Conservation (phyloP, 1,140 invertebrate genomes). For the Drosophila sp. region DNA sequence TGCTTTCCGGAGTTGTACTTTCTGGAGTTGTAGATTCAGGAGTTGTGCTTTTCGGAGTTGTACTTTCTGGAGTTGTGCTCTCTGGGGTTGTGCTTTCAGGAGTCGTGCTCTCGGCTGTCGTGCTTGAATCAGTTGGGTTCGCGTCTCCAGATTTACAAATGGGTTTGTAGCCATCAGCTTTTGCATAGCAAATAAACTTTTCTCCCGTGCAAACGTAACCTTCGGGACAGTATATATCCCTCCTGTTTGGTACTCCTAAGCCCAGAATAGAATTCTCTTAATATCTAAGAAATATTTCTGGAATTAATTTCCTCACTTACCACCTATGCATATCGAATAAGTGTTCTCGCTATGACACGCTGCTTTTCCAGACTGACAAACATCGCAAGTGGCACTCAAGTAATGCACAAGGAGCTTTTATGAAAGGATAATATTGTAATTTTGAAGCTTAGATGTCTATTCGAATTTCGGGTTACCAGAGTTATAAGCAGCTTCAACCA, state of each 20-base stretch:
- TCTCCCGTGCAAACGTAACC: constrained; percentile 53
- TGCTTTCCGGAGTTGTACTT: background rate
- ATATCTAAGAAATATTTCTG: background rate
- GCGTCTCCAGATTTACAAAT: background rate
- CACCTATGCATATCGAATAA: constrained; percentile 54
- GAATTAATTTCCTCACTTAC: constrained; percentile 15
- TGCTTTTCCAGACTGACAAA: constrained; percentile 47
- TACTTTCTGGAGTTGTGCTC: background rate
- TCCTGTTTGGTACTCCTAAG: constrained; percentile 10
- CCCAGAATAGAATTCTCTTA: background rate
- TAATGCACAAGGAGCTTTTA: constrained; percentile 10
- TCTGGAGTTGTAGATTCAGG: background rate
- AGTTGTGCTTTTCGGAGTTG: background rate
- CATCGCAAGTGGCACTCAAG: constrained; percentile 45
- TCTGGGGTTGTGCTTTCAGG: background rate
- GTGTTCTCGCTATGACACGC: constrained; percentile 60
- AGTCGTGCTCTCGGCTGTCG: background rate
- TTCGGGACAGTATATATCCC: constrained; percentile 34
- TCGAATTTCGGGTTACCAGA: constrained; percentile 7
- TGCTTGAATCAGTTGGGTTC: background rate
- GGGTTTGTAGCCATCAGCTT: background rate
- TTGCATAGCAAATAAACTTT: constrained; percentile 35
- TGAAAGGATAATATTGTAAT: background rate
- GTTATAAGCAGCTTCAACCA: constrained; percentile 6
- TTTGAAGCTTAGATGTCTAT: background rate